A percentile compares a stretch with the other conserved stretches of the same genome.
phyloP scores from a whole-genome alignment of 2,797 vertebrate genomes.

The Gila robusta region DNA sequence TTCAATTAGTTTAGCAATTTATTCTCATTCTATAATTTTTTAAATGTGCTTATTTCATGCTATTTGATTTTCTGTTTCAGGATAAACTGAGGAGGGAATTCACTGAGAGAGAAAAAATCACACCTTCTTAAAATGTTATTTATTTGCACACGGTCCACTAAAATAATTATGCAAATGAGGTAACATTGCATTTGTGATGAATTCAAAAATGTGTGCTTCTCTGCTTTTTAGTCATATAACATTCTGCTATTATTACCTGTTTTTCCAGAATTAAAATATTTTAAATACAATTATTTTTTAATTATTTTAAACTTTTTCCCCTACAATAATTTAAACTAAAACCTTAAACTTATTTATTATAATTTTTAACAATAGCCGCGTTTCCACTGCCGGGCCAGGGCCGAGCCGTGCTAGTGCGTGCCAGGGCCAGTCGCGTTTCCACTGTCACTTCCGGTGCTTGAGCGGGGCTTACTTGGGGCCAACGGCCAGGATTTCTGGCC shows the following conservation, averaged over 20 bases:
- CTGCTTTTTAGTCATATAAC: neutral
- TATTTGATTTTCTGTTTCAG: conserved; percentile 3
- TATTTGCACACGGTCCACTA: neutral
- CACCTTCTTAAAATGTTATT: neutral
- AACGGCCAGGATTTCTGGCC: too few relatives aligned
- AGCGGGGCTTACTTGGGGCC: too few relatives aligned
- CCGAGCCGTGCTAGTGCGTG: too few relatives aligned
- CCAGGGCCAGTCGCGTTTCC: too few relatives aligned
- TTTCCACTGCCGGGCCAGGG: too few relatives aligned
- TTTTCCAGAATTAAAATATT: neutral
- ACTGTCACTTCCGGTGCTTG: too few relatives aligned
- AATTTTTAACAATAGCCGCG: too few relatives aligned
- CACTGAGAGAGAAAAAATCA: neutral
- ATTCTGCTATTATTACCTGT: neutral
- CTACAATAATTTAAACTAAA: too few relatives aligned
- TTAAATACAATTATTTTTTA: too few relatives aligned
- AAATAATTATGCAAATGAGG: neutral
- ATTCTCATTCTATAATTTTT: neutral
- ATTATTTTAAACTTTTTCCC: too few relatives aligned
- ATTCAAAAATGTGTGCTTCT: neutral
- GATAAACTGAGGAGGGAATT: neutral
- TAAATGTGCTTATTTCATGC: neutral
- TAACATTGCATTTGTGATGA: neutral
- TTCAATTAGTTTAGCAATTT: conserved; percentile 23
- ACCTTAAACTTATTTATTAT: too few relatives aligned